phyloP scores from a whole-genome alignment of 2,113 vertebrate genomes.

The Aplodontia rufa region DNA sequence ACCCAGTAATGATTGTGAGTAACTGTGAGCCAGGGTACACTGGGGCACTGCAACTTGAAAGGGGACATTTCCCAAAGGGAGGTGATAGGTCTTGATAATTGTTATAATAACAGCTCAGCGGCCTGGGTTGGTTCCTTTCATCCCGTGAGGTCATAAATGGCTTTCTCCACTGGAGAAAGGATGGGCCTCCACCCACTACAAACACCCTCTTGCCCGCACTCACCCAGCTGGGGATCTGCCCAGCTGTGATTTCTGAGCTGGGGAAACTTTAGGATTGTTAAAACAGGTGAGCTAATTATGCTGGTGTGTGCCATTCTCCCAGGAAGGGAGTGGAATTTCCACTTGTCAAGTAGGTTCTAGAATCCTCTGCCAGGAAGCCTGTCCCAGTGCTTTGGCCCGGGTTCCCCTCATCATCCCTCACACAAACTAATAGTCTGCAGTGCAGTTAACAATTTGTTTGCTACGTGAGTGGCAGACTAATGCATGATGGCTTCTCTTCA shows the following conservation, averaged over 20 bases:
- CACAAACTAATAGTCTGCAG: not conserved
- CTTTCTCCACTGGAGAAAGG: slow-evolving; percentile 78
- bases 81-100: slow-evolving; percentile 75
- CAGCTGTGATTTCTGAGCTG: slow-evolving; percentile 68
- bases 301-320: slow-evolving; percentile 25
- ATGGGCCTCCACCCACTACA: slow-evolving; percentile 75
- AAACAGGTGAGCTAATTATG: slow-evolving; percentile 68
- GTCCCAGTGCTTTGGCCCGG: not conserved
- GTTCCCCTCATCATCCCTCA: not conserved
- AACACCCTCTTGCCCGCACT: slow-evolving; percentile 47
- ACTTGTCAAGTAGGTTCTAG: slow-evolving; percentile 35
- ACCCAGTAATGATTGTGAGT: slow-evolving; percentile 55
- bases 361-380: slow-evolving; percentile 22
- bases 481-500: not conserved
- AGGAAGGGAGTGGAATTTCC: slow-evolving; percentile 63
- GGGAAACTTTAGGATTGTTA: slow-evolving; percentile 56
- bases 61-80: slow-evolving; percentile 72
- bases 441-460: not conserved
- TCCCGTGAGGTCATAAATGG: slow-evolving; percentile 80
- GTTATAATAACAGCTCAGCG: slow-evolving; percentile 79
- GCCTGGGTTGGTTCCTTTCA: slow-evolving; percentile 75
- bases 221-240: slow-evolving; percentile 63
- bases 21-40: slow-evolving; percentile 54
- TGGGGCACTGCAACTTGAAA: slow-evolving; percentile 73
- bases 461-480: not conserved